phyloP scores from a whole-genome alignment of 1,140 invertebrate species.

The Brachionus paranguensis region DNA sequence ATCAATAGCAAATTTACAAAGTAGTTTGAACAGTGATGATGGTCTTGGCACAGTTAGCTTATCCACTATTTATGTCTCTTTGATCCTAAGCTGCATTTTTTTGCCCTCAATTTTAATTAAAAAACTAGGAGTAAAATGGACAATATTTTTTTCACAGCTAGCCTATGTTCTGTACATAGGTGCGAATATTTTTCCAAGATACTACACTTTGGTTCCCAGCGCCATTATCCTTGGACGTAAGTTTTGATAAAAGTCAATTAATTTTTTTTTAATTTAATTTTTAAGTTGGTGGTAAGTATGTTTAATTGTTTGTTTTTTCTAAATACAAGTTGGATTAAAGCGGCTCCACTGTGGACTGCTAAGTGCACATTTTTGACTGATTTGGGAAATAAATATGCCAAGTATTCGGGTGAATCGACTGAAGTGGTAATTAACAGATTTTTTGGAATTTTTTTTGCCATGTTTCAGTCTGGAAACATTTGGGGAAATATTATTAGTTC shows the following conservation, averaged over 20 bases:
- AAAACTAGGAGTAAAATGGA: conserved; percentile 87
- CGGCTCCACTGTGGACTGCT: conserved; percentile 90
- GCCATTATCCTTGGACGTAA: conserved; percentile 68
- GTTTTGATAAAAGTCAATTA: conserved; percentile 32
- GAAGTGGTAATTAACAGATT: conserved; percentile 86
- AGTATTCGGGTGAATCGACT: conserved; percentile 61
- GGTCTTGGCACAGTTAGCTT: conserved; percentile 55
- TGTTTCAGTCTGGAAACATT: conserved; percentile 72
- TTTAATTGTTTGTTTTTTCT: conserved; percentile 60
- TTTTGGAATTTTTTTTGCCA: conserved; percentile 95
- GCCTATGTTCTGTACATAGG: conserved; percentile 88
- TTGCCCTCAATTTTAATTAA: conserved; percentile 73
- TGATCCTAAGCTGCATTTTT: conserved; percentile 85
- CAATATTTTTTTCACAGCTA: conserved; percentile 78
- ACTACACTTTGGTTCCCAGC: conserved; percentile 57
- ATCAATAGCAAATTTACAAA: conserved; percentile 30
- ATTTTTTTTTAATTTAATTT: neutral
- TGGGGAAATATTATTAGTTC: conserved; percentile 94
- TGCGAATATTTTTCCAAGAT: conserved; percentile 80
- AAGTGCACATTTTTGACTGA: conserved; percentile 91
- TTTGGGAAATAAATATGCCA: conserved; percentile 68
- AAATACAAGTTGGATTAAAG: conserved; percentile 71
- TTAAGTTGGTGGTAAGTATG: conserved; percentile 8
- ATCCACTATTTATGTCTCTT: conserved; percentile 76
- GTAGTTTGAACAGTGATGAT: conserved; percentile 30